phyloP scores from a whole-genome alignment of 2,888 invertebrate species.

The Hybos culiciformis region DNA sequence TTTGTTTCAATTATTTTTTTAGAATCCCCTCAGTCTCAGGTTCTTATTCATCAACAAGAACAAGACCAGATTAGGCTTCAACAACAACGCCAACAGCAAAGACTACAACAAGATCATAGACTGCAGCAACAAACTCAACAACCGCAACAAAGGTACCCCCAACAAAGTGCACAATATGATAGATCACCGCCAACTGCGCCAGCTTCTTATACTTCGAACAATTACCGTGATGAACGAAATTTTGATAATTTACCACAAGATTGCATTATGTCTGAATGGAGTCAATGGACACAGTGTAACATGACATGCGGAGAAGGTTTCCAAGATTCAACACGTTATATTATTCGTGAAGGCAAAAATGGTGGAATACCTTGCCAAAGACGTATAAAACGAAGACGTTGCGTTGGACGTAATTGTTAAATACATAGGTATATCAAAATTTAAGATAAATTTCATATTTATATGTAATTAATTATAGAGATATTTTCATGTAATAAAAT shows the following conservation, averaged over 20 bases:
- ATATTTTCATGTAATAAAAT: too few species aligned
- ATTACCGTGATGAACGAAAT: too few species aligned
- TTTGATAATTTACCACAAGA: conserved; percentile 35
- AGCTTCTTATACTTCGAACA: too few species aligned
- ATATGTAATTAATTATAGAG: too few species aligned
- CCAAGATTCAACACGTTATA: conserved; percentile 40
- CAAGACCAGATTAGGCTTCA: conserved; percentile 7
- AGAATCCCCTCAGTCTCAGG: too few species aligned
- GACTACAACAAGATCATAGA: neutral
- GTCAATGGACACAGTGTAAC: conserved; percentile 71
- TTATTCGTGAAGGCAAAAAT: conserved; percentile 25
- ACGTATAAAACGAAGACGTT: conserved; percentile 29
- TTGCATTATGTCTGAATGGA: conserved; percentile 67
- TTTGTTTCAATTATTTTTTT: too few species aligned
- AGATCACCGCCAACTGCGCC: conserved; percentile 2
- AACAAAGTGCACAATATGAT: conserved; percentile 6
- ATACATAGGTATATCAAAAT: too few species aligned
- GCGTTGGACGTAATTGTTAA: conserved; percentile 27
- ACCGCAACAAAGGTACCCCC: conserved; percentile 9
- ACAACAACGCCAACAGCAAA: neutral
- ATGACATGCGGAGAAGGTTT: conserved; percentile 64
- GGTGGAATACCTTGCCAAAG: conserved; percentile 30
- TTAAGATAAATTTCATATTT: too few species aligned
- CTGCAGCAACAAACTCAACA: conserved; percentile 10
- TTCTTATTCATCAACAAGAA: conserved; percentile 6